Evolutionary conservation across 2,113 vertebrate genomes (phyloP), one percentile per base, ranked within the genome.

Genomic region (Hemibagrus wyckioides): DNA sequence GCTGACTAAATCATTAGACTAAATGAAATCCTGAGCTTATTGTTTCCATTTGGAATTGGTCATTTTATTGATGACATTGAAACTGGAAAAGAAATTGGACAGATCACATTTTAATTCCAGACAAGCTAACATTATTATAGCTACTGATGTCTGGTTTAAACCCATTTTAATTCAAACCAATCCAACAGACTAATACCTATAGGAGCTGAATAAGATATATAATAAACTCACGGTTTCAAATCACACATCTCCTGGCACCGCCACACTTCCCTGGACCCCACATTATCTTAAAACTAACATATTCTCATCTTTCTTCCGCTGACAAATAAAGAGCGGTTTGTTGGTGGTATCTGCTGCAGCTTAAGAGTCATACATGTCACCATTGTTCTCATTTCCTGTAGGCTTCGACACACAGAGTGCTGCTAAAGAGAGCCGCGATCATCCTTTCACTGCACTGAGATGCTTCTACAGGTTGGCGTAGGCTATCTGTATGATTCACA

Each of bases 321-420:
- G 69, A 76, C 25, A 50, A 52, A 50, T 50, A 69, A 65, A 67
- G 1, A 25, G 48, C 80, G 56, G n/a, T 71, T 28, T 69, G 50
- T 25, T 15, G 1, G 23, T 50, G 59, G 15, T 52, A 79, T 48
- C 52, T 41, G 75, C 75, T 36, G 28, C 48, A 69, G 33, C 56
- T 76, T 50, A 23, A 28, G 57, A 56, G 28, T 2, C 48, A 56
- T 69, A 71, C 41, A 48, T 82, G 48, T 71, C 50, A 33, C 63
- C 44, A 84, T 86, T 90, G 80, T 84, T 90, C 80, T 90, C 80
- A 56, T 63, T 90, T 90, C 89, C 89, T 88, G 89, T 81, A 59
- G 57, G 82, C 54, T 57, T 52, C n/a, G 23, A 85, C 57, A n/a
- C 44, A 44, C 65, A 10, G 48, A 52, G 30, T 4, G 19, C 81